Evolutionary conservation across 2,113 vertebrate genomes (phyloP), one percentile per base, ranked within the genome.

Genomic region (Phoxinus phoxinus): DNA sequence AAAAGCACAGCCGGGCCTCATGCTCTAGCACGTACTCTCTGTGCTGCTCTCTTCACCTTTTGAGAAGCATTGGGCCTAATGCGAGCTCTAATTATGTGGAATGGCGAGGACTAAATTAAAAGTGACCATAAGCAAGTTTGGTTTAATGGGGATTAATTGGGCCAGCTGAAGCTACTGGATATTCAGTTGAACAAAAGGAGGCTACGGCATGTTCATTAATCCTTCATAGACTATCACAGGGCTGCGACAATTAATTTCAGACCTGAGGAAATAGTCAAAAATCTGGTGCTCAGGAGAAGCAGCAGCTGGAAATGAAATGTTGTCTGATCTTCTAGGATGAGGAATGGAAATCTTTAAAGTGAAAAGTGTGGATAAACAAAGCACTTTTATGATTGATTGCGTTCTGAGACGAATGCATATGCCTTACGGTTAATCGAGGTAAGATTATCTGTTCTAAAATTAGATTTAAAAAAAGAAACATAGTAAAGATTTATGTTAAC

Each of bases 61-160:
- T 59, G 89, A 91, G 91, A 90, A 77, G 84, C 67, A 78, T 56
- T 11, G 71, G 69, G 86, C 76, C 86, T 90, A 90, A 91, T 89
- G 86, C 74, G 77, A 87, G 81, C 78, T 82, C 78, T 92, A 91
- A 93, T 94, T 93, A 92, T 82, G 78, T 78, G 81, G 90, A 90
- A 91, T 87, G 83, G 88, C 56, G 61, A 86, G 76, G 82, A 91
- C 88, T 78, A 44, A 92, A 93, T 93, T 88, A 84, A 91, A 91
- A 90, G 85, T 92, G 91, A 94, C 92, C 93, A 90, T 79, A 87
- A 92, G 88, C 85, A 89, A 80, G 78, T 78, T 83, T 84, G 87
- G 63, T 86, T 85, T 89, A 92, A 92, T 92, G 48, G 25, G 89
- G 86, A 86, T 87, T 91, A 90, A 91, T 86, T 91, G 73, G 86